These are phyloP conservation scores for Marronus borbonicus DNA, from an alignment of 2,888 invertebrate species.

Conservation along the genomic window DNA sequence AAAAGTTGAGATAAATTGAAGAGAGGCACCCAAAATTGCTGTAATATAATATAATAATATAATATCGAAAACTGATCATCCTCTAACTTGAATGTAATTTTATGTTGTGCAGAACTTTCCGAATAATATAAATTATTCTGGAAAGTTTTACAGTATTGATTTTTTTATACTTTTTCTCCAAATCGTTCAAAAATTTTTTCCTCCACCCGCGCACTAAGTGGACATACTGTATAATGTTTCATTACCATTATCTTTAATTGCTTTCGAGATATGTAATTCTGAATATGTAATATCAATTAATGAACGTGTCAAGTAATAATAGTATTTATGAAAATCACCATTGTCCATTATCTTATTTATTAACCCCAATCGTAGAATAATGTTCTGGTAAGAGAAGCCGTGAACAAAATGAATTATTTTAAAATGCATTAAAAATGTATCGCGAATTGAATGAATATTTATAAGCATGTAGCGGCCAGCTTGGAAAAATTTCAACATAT, in stretches of 20 bases:
- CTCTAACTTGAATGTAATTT: too few relatives aligned
- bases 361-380: background rate
- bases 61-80: too few relatives aligned
- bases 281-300: background rate
- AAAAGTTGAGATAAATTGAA: too few relatives aligned
- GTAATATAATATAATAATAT: too few relatives aligned
- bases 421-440: conserved; percentile 16
- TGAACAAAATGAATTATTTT: conserved; percentile 26
- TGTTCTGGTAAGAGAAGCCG: background rate
- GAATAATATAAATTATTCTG: too few relatives aligned
- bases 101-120: too few relatives aligned
- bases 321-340: background rate
- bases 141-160: too few relatives aligned
- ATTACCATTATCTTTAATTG: background rate
- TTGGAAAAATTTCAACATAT: conserved; percentile 60
- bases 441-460: conserved; percentile 32
- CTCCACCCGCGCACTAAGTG: too few relatives aligned
- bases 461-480: conserved; percentile 43
- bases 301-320: background rate
- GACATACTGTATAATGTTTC: background rate
- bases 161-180: too few relatives aligned
- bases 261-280: background rate
- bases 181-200: too few relatives aligned
- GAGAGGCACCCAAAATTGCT: too few relatives aligned
- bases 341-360: too few relatives aligned